Evolutionary conservation across 2,113 vertebrate genomes (phyloP), one percentile per base, ranked within the genome.

Genomic region (Petromus typicus): DNA sequence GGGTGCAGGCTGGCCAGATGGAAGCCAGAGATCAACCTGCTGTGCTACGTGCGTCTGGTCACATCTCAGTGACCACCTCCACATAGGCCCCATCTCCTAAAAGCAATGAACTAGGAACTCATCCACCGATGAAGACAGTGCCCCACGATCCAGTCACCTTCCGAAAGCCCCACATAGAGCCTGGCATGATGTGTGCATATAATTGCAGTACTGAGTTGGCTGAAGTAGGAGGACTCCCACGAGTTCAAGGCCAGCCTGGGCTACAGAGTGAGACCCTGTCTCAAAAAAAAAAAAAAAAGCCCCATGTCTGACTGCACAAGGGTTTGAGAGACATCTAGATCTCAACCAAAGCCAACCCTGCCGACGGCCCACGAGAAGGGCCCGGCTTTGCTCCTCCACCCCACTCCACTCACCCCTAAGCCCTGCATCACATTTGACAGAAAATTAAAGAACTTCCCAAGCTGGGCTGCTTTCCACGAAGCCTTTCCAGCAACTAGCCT

Each of bases 401-500:
- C 27, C 5, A 9, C 34, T n/a, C 59, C 25, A n/a, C 59, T 43
- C 22, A 0, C 11, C 54, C 16, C 34, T 57, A 32, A 4, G 37
- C 34, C 34, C 63, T 3, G 45, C 69, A 40, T 71, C 67, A 14
- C 51, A 66, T 51, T 79, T 88, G 54, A 40, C 56, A 90, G 96
- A 88, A 93, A 89, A 96, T 17, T 16, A 75, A 91, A 95, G 93
- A 48, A 45, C 69, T 95, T 91, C 54, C 94, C 63, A 66, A 91
- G 80, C 59, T 63, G 2, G 5, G 17, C 87, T 13, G 73, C 61
- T 59, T 80, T 92, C 94, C 76, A 88, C 37, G 63, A 59, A 91
- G 86, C 82, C 63, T 51, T 86, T 93, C 87, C 92, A 91, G 86
- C 94, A 90, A 93, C 82, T 43, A 84, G 75, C 71, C 88, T 56